Base-by-base conservation (phyloP, 37 sponge, comb jelly and placozoan species). In the Lycopodina hypogea region DNA sequence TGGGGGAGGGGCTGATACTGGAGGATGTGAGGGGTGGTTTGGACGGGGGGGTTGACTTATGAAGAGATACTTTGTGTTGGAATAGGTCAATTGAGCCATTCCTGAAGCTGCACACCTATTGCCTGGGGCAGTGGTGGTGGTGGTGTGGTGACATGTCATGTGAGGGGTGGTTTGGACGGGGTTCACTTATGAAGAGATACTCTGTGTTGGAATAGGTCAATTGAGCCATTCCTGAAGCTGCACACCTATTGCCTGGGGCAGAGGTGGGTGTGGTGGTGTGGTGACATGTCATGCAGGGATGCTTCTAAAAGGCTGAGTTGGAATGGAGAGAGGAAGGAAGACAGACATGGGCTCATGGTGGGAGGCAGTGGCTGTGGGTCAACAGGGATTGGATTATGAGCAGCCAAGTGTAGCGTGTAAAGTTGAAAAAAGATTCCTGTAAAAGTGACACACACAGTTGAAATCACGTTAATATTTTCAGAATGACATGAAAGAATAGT, bases 271-370 rank as follows among this genome's bases (percentile, higher is more conserved):
- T 45, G 48, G 48, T 45, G 48, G 48, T 45, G 48, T 45, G 48
- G 48, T 45, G 48, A 45, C 26, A 58, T 58, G 59, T 26, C 66
- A 65, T 65, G 66, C 66, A 65, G 66, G n/a, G 66, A 65, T 65
- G 66, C 18, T 65, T 30, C 3, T 65, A 65, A 45, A 65, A 65
- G 66, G 66, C 66, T 65, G 66, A 32, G 48, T 45, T 45, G 48
- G 48, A n/a, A n/a, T n/a, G n/a, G n/a, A n/a, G n/a, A n/a, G n/a
- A n/a, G n/a, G n/a, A 45, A 58, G 59, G 26, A 24, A 58, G 59
- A 14, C 2, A 58, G 59, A 58, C 26, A 58, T 58, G n/a, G n/a
- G 59, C 59, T 58, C 59, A 58, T 58, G 59, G 21, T 26, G 26
- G 59, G 59, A 24, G 59, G 26, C 14, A 58, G 59, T 58, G 59